Conservation (phyloP, 2,113 vertebrate genomes). For the Cariama cristata region DNA sequence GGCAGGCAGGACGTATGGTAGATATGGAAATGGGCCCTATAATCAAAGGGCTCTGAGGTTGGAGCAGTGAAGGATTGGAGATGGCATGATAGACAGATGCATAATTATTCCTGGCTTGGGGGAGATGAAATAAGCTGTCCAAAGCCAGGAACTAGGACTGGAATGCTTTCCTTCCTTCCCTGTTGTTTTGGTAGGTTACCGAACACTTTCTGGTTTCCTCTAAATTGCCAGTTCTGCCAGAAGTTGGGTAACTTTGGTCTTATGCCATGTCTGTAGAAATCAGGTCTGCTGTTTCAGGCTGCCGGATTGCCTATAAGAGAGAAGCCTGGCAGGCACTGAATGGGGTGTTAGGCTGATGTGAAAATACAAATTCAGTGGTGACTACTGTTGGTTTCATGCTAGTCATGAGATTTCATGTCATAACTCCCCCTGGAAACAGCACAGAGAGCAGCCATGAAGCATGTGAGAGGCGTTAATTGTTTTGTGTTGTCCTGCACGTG, state of each 20-base stretch:
- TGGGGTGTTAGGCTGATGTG: not conserved
- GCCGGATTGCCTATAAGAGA: not conserved
- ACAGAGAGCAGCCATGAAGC: not conserved
- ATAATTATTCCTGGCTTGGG: not conserved
- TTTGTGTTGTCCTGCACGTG: not conserved
- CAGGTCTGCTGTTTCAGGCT: not conserved
- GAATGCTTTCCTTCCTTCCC: not conserved
- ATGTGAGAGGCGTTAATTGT: constrained; percentile 21
- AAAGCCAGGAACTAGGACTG: not conserved
- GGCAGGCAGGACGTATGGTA: not conserved
- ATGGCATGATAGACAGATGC: not conserved
- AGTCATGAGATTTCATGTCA: constrained; percentile 25
- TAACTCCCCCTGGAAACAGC: not conserved
- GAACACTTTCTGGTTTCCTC: not conserved
- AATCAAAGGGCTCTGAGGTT: not conserved
- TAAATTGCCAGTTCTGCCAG: not conserved
- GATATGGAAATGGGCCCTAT: not conserved
- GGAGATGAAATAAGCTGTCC: not conserved
- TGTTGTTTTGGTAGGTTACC: not conserved
- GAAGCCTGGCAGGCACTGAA: not conserved
- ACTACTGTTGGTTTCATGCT: constrained; percentile 4
- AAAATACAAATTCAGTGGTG: constrained; percentile 5
- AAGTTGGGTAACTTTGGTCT: not conserved
- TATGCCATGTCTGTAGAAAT: not conserved
- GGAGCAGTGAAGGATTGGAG: not conserved